phyloP scores from a whole-genome alignment of 2,888 invertebrate species.

The Tolmerus cingulatus region DNA sequence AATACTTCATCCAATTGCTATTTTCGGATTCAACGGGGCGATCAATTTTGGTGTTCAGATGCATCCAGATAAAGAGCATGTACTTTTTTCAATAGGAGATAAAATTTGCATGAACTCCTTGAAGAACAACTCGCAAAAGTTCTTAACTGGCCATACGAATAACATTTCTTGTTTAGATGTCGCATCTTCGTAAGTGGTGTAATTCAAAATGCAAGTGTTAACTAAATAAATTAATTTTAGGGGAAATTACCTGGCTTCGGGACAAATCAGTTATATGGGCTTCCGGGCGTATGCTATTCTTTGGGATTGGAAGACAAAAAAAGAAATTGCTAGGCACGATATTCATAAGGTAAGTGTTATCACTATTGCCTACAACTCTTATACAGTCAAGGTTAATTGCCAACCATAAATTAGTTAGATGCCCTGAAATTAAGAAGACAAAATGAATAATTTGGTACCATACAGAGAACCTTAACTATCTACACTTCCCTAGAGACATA shows the following conservation, averaged over 20 bases:
- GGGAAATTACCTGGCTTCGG: constrained; percentile 86
- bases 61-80: constrained; percentile 76
- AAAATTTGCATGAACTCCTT: constrained; percentile 78
- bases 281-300: constrained; percentile 86
- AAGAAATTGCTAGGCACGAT: constrained; percentile 74
- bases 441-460: too few relatives aligned
- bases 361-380: background rate
- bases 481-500: too few relatives aligned
- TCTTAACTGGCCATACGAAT: constrained; percentile 82
- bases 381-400: background rate
- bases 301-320: constrained; percentile 80
- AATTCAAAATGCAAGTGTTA: background rate
- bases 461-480: too few relatives aligned
- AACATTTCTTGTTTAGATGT: constrained; percentile 79
- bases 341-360: constrained; percentile 75
- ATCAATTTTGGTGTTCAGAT: constrained; percentile 70
- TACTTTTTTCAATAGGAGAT: constrained; percentile 80
- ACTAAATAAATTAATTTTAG: constrained; percentile 53
- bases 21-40: constrained; percentile 82
- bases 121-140: constrained; percentile 72
- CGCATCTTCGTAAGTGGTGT: constrained; percentile 66
- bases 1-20: constrained; percentile 72
- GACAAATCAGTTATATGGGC: constrained; percentile 90
- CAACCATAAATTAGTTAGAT: too few relatives aligned
- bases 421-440: too few relatives aligned